Evolutionary conservation across 2,888 invertebrate species (phyloP).

Genomic region (Lithophane ornitopus): DNA sequence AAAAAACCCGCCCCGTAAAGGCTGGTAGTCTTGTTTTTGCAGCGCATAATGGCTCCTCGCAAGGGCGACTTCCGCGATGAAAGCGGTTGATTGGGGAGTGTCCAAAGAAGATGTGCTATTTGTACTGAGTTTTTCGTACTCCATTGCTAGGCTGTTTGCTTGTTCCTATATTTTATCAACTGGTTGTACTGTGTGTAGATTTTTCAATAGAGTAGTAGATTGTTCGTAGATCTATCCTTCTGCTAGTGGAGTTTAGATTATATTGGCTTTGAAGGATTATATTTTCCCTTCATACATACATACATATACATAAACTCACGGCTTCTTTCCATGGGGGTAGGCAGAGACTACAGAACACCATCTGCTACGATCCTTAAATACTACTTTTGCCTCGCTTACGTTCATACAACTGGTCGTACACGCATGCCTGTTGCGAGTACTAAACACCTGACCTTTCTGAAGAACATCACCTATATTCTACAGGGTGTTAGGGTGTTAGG

Average conservation of each 20-base stretch:
- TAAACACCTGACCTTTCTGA: too few relatives aligned
- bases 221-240: not conserved
- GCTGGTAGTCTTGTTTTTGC: slow-evolving; percentile 56
- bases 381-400: too few relatives aligned
- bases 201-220: not conserved
- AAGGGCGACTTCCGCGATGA: slow-evolving; percentile 52
- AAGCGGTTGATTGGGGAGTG: slow-evolving; percentile 60
- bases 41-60: slow-evolving; percentile 42
- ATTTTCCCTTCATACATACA: too few relatives aligned
- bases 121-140: slow-evolving; percentile 40
- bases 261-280: too few relatives aligned
- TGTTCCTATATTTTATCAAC: slow-evolving; percentile 27
- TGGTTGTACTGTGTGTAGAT: slow-evolving; percentile 15
- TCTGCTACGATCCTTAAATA: too few relatives aligned
- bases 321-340: too few relatives aligned
- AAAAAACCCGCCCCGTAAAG: slow-evolving; percentile 71
- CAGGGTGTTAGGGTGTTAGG: too few relatives aligned
- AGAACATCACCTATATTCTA: too few relatives aligned
- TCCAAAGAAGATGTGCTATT: slow-evolving; percentile 43
- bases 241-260: not conserved
- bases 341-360: too few relatives aligned
- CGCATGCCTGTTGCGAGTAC: too few relatives aligned
- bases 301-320: too few relatives aligned
- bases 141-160: slow-evolving; percentile 5
- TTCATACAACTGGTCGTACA: too few relatives aligned